A percentile compares a stretch with the other conserved stretches of the same genome.
Conservation (phyloP, 2,113 vertebrate genomes). For the Ictalurus furcatus region DNA sequence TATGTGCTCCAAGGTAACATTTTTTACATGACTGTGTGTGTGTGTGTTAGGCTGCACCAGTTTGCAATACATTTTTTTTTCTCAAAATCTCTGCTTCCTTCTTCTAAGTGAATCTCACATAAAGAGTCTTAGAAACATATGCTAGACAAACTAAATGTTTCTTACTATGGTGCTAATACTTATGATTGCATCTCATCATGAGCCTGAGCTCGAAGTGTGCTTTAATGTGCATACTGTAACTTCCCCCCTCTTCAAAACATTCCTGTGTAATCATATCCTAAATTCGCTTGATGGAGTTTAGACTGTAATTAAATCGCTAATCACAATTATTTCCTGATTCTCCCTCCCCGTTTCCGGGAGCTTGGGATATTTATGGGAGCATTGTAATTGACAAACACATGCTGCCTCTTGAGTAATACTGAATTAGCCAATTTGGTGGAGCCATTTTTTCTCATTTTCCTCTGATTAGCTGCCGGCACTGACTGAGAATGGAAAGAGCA, state of each 20-base stretch:
- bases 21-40: too few species aligned
- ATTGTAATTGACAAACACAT: slow-evolving; percentile 73
- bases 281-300: slow-evolving; percentile 65
- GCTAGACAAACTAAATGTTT: not conserved
- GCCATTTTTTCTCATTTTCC: slow-evolving; percentile 64
- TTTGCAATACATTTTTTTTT: too few species aligned
- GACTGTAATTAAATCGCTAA: slow-evolving; percentile 73
- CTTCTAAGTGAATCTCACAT: not conserved
- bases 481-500: slow-evolving; percentile 51
- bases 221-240: slow-evolving; percentile 44
- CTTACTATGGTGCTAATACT: slow-evolving; percentile 37
- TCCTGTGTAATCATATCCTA: slow-evolving; percentile 56
- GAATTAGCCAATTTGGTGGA: slow-evolving; percentile 67
- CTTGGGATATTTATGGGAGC: slow-evolving; percentile 70
- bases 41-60: too few species aligned
- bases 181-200: slow-evolving; percentile 45
- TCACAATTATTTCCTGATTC: slow-evolving; percentile 74
- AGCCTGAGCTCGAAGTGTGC: slow-evolving; percentile 21
- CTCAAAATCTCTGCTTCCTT: too few species aligned
- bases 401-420: slow-evolving; percentile 61
- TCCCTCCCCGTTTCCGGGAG: slow-evolving; percentile 65
- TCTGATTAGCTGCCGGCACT: slow-evolving; percentile 66
- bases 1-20: too few species aligned
- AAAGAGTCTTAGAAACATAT: not conserved
- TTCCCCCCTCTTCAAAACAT: not conserved